Conservation (phyloP, 1,140 invertebrate species). For the Lutraria rhynchaena region DNA sequence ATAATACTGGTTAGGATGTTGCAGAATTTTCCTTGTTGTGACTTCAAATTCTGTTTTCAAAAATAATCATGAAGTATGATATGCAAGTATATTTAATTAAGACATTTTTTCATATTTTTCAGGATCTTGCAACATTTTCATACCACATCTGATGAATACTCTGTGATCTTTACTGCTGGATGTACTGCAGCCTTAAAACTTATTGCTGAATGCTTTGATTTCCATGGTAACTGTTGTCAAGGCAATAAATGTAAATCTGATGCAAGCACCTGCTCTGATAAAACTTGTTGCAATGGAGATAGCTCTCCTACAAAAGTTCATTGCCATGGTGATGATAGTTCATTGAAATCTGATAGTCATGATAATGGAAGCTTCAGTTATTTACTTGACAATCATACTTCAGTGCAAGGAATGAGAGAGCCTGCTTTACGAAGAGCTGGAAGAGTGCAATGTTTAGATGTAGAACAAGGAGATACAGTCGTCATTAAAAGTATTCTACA, state of each 20-base stretch:
- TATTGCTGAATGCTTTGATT: conserved; percentile 92
- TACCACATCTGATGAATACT: conserved; percentile 90
- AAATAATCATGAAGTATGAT: background rate
- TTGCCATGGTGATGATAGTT: conserved; percentile 4
- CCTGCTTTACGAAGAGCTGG: conserved; percentile 67
- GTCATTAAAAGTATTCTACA: conserved; percentile 27
- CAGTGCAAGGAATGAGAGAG: conserved; percentile 95
- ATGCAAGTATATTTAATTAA: background rate
- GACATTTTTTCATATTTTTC: conserved; percentile 28
- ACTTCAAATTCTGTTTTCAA: background rate
- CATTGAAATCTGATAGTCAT: background rate
- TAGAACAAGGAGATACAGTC: conserved; percentile 50
- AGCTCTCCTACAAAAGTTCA: too few relatives aligned
- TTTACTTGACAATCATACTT: conserved; percentile 96
- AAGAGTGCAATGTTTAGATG: conserved; percentile 70
- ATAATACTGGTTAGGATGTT: too few relatives aligned
- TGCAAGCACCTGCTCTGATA: too few relatives aligned
- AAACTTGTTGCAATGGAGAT: too few relatives aligned
- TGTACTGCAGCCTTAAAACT: conserved; percentile 93
- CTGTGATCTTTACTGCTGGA: conserved; percentile 95
- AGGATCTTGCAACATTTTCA: conserved; percentile 94
- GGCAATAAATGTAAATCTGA: too few relatives aligned
- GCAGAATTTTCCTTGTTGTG: too few relatives aligned
- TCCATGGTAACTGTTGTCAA: conserved; percentile 47
- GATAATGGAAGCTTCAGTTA: conserved; percentile 86